Evolutionary conservation across 2,797 vertebrate genomes (phyloP), one percentile per base, ranked within the genome.

Genomic region (Chromis chromis): DNA sequence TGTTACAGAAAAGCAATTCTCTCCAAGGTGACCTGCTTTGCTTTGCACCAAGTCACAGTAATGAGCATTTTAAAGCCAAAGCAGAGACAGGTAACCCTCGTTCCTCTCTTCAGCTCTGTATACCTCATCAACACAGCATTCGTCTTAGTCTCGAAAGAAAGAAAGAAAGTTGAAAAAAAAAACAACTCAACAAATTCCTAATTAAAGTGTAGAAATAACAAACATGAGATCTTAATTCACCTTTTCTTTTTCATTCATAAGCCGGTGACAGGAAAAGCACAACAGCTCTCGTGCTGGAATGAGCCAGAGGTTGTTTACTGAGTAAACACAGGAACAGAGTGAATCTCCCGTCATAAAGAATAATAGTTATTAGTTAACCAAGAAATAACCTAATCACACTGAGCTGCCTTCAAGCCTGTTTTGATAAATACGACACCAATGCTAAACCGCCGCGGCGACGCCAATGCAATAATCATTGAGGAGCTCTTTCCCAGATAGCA

Each of bases 1-100:
- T 82, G 89, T 71, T 89, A 91, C 92, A 93, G 91, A 89, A 93
- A 93, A 93, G 93, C 92, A 93, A 94, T 94, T 92, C 87, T 88
- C 80, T 65, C 82, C 91, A 95, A 94, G 94, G 94, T 95, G 93
- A 94, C 93, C 93, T 64, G 49, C 21, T 50, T 57, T 85, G 88
- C 90, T 86, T 87, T 75, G 82, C 89, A 81, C 81, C 74, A 69
- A 76, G 79, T 91, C 88, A 86, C 77, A 58, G 82, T 94, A 94
- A 94, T 93, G 90, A 94, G 87, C 80, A 67, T 87, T 93, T 93
- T 86, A 88, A 78, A 85, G 86, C 73, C 82, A 71, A 67, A 76
- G 67, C 65, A 61, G 73, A 84, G 85, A 90, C 85, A 84, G 74
- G 82, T 91, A 88, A 86, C 78, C 73, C 78, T 80, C 63, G 36